These are phyloP conservation scores for Platanista minor DNA, from an alignment of 2,113 vertebrate genomes.

Conservation along the genomic window DNA sequence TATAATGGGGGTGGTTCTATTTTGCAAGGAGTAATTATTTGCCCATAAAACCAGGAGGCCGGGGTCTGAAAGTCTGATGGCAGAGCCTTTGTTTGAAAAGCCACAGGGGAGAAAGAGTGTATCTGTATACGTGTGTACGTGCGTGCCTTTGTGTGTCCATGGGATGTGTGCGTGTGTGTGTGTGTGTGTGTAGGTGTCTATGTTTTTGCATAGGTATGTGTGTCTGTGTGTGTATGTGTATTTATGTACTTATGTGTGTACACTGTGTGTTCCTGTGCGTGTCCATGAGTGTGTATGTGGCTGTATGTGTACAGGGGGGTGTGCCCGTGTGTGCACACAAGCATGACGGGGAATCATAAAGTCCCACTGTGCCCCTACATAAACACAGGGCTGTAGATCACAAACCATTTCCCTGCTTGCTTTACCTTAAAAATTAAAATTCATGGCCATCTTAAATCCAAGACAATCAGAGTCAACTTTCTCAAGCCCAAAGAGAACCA, in stretches of 20 bases:
- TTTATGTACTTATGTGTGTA: not conserved
- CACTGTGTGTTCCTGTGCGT: not conserved
- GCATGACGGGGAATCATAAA: not conserved
- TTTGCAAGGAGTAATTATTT: conserved; percentile 74
- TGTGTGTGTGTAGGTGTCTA: conserved; percentile 19
- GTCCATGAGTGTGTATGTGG: not conserved
- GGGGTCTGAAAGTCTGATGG: conserved; percentile 55
- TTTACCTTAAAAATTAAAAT: not conserved
- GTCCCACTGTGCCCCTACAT: too few species aligned
- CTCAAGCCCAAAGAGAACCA: not conserved
- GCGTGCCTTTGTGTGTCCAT: too few species aligned
- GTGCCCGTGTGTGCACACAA: too few species aligned
- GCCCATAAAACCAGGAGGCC: conserved; percentile 67
- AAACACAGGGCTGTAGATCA: not conserved
- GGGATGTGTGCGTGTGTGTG: not conserved
- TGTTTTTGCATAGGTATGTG: not conserved
- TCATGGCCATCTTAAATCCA: not conserved
- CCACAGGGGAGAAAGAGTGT: conserved; percentile 39
- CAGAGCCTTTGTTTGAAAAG: conserved; percentile 76
- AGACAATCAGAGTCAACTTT: not conserved
- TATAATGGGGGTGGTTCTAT: conserved; percentile 69
- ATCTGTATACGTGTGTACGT: not conserved
- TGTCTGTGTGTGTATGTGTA: too few species aligned
- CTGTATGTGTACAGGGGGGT: not conserved
- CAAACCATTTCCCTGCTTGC: not conserved